Evolutionary conservation across 2,888 invertebrate genomes (phyloP).

Genomic region (Trilocha varians): DNA sequence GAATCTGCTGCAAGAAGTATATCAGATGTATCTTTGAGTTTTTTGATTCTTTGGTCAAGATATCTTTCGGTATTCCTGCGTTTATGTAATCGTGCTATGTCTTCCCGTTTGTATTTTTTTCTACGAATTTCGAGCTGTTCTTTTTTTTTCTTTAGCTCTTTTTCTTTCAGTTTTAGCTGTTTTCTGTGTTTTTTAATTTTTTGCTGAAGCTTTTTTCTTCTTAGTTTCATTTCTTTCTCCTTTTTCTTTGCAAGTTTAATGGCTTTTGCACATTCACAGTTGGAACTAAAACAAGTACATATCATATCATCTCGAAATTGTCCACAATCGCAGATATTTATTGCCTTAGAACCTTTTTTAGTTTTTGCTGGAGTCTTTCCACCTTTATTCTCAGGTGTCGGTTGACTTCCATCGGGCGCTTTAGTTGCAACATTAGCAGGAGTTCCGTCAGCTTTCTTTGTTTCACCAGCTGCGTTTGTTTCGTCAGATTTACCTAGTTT

Average conservation of each 20-base stretch:
- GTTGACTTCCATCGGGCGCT: neutral
- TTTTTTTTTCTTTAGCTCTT: slow-evolving; percentile 3
- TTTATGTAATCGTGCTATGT: slow-evolving; percentile 9
- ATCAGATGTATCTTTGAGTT: slow-evolving; percentile 15
- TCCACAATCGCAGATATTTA: neutral
- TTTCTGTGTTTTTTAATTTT: slow-evolving; percentile 6
- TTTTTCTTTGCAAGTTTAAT: slow-evolving; percentile 6
- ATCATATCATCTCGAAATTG: neutral
- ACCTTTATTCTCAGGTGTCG: neutral
- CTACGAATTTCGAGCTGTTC: slow-evolving; percentile 5
- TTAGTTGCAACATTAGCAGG: neutral
- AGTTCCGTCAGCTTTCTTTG: neutral
- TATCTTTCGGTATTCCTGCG: slow-evolving; percentile 11
- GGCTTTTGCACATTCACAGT: slow-evolving; percentile 11
- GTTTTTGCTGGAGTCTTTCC: no score
- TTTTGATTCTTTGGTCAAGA: slow-evolving; percentile 12
- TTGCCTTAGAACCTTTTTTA: no score
- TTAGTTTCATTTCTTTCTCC: slow-evolving; percentile 7
- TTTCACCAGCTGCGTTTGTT: neutral
- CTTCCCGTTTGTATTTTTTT: slow-evolving; percentile 12
- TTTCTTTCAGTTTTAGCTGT: slow-evolving; percentile 1
- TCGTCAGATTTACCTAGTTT: neutral
- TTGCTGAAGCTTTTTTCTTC: slow-evolving; percentile 6
- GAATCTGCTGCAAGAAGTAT: slow-evolving; percentile 19
- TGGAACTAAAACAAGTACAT: slow-evolving; percentile 13